Conservation (phyloP, 1,140 invertebrate genomes). For the Steinernema feltiae region DNA sequence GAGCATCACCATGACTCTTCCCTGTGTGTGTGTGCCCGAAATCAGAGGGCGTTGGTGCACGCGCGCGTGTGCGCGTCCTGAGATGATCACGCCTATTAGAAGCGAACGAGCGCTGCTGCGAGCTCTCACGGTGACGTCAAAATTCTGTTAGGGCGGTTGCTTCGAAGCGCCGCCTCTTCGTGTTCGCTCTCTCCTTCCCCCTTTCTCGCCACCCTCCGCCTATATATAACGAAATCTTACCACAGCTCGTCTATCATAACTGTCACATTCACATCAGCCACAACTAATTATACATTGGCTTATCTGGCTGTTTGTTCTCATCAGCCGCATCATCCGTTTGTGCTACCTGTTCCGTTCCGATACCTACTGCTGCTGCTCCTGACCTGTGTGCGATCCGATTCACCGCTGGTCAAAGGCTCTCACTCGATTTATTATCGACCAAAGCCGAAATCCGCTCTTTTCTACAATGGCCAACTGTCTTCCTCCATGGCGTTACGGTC, state of each 20-base stretch:
- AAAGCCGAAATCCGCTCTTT: background rate
- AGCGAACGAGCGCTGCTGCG: background rate
- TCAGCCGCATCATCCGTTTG: background rate
- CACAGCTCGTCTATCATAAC: constrained; percentile 13
- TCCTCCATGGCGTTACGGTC: constrained; percentile 30
- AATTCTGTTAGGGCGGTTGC: constrained; percentile 6
- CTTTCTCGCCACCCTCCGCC: constrained; percentile 6
- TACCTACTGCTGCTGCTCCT: background rate
- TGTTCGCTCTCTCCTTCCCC: constrained; percentile 6
- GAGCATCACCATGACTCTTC: background rate
- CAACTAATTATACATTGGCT: constrained; percentile 7
- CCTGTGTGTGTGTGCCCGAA: background rate
- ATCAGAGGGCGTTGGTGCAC: constrained; percentile 12
- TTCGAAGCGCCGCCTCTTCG: background rate
- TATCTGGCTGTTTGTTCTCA: background rate
- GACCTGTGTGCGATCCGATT: too few species aligned
- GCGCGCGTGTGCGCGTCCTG: background rate
- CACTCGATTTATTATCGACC: background rate
- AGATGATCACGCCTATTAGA: background rate
- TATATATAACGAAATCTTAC: constrained; percentile 15
- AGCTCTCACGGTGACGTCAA: constrained; percentile 7
- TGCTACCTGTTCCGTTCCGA: background rate
- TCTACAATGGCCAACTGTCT: constrained; percentile 34
- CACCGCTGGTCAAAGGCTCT: too few species aligned
- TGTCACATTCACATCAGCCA: constrained; percentile 12